phyloP scores from a whole-genome alignment of 2,888 invertebrate genomes.

The Eulithis prunata region DNA sequence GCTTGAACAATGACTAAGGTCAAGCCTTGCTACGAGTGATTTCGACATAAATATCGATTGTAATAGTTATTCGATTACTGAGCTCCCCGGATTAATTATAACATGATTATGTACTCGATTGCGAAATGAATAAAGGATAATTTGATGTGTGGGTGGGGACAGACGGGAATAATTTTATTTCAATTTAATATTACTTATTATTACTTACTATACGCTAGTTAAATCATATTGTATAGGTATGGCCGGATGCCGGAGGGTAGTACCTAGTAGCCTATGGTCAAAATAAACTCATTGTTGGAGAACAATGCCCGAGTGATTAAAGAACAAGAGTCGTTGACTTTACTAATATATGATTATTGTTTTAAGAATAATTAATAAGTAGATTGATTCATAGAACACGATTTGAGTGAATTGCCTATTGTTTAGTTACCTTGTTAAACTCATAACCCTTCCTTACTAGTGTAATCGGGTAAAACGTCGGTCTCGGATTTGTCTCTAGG shows the following conservation, averaged over 20 bases:
- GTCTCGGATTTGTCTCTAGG: too few species aligned
- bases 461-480: too few species aligned
- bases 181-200: not conserved
- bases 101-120: slow-evolving; percentile 14
- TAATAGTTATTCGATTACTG: slow-evolving; percentile 33
- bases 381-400: slow-evolving; percentile 23
- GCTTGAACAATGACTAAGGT: slow-evolving; percentile 29
- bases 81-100: slow-evolving; percentile 16
- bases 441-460: too few species aligned
- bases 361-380: slow-evolving; percentile 13
- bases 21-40: slow-evolving; percentile 22
- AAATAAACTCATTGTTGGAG: slow-evolving; percentile 17
- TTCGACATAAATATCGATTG: slow-evolving; percentile 31
- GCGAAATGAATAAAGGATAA: slow-evolving; percentile 17
- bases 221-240: slow-evolving; percentile 4
- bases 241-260: not conserved
- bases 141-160: slow-evolving; percentile 1
- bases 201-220: not conserved
- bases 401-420: not conserved
- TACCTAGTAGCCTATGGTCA: not conserved
- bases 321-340: slow-evolving; percentile 20
- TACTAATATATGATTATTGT: slow-evolving; percentile 23
- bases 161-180: not conserved
- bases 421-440: not conserved
- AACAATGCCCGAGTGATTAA: slow-evolving; percentile 27